Percentiles rank a stretch among this genome's conserved stretches.
phyloP scores from a whole-genome alignment of 2,113 vertebrate species.

The Apteryx owenii region DNA sequence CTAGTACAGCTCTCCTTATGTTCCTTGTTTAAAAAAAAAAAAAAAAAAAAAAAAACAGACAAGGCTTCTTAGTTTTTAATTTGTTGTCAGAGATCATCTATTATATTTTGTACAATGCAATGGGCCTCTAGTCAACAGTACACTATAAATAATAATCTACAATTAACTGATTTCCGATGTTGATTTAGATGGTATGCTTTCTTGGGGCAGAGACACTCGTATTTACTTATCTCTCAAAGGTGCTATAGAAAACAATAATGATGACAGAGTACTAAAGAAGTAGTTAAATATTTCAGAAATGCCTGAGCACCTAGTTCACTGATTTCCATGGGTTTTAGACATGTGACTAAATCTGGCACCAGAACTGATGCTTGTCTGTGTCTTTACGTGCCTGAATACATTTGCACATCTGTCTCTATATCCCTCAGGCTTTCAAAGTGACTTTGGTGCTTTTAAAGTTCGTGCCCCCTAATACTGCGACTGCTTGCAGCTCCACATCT shows the following conservation, averaged over 20 bases:
- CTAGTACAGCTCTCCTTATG: neutral
- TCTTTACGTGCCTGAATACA: neutral
- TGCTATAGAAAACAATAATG: neutral
- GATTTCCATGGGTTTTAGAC: neutral
- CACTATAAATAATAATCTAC: neutral
- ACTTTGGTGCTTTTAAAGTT: neutral
- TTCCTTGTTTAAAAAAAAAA: accelerated
- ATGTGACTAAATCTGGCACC: neutral
- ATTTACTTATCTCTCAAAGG: neutral
- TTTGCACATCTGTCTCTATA: neutral
- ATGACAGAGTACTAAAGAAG: neutral
- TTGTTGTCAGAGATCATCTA: neutral
- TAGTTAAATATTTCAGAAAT: neutral
- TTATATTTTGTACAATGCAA: neutral
- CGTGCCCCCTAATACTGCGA: neutral
- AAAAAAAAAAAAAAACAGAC: neutral
- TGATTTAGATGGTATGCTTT: neutral
- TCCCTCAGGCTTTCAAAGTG: neutral
- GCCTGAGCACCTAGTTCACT: neutral
- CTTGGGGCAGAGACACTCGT: neutral
- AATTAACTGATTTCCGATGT: neutral
- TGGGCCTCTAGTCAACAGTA: neutral
- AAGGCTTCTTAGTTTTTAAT: neutral
- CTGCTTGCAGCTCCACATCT: neutral
- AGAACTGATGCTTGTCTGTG: neutral